phyloP scores from a whole-genome alignment of 2,113 vertebrate genomes.

The Clinocottus analis region DNA sequence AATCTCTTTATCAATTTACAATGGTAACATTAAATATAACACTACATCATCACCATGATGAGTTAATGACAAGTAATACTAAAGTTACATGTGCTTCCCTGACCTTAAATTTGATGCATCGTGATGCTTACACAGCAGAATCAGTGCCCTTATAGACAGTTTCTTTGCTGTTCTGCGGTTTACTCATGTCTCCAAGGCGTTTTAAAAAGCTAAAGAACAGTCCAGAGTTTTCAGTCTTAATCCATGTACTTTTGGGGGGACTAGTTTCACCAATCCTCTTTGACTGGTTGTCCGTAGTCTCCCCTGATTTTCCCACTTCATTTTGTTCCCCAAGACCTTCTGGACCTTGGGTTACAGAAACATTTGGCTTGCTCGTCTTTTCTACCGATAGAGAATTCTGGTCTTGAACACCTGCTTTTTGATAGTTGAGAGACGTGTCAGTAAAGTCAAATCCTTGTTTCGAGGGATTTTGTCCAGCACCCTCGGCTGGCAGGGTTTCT shows the following conservation, averaged over 20 bases:
- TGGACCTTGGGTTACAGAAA: constrained; percentile 2
- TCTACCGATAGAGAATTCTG: constrained; percentile 32
- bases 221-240: constrained; percentile 64
- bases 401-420: constrained; percentile 17
- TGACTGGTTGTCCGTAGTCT: constrained; percentile 10
- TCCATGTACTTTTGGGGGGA: constrained; percentile 43
- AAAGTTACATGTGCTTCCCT: not conserved
- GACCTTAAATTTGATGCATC: constrained; percentile 12
- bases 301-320: constrained; percentile 12
- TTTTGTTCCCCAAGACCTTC: constrained; percentile 7
- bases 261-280: constrained; percentile 42
- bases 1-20: not conserved
- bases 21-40: not conserved
- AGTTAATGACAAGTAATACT: not conserved
- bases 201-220: constrained; percentile 78
- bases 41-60: constrained; percentile 1
- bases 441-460: constrained; percentile 54
- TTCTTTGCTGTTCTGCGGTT: constrained; percentile 62
- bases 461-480: constrained; percentile 15
- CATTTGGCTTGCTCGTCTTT: constrained; percentile 29
- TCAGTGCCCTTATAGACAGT: constrained; percentile 30
- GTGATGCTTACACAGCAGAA: constrained; percentile 50
- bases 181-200: constrained; percentile 75
- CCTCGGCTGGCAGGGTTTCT: constrained; percentile 42
- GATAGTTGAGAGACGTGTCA: constrained; percentile 24